Evolutionary conservation across 2,797 vertebrate genomes (phyloP).

Genomic region (Leucoraja ocellata): DNA sequence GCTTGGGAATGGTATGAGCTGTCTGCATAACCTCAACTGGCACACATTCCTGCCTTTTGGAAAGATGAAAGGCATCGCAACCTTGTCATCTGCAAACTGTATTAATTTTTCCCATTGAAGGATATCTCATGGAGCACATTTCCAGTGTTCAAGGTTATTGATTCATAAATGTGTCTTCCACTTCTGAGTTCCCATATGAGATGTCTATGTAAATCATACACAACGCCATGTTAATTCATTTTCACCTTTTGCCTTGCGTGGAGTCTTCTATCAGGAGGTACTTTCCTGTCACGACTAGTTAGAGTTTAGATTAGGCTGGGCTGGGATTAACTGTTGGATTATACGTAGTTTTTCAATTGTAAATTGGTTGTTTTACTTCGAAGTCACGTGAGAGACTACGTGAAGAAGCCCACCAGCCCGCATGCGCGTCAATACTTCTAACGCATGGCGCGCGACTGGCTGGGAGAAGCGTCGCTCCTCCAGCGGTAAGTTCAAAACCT

Average conservation of each 20-base stretch:
- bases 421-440: too few relatives aligned
- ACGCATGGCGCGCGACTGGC: too few relatives aligned
- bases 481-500: too few relatives aligned
- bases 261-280: background rate
- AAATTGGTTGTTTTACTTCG: too few relatives aligned
- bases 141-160: background rate
- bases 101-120: background rate
- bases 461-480: too few relatives aligned
- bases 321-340: too few relatives aligned
- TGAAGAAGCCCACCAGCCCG: too few relatives aligned
- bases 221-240: background rate
- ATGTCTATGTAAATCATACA: background rate
- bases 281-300: background rate
- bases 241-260: background rate
- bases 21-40: background rate
- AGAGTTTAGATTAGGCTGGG: background rate
- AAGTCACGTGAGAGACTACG: too few relatives aligned
- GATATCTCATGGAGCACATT: background rate
- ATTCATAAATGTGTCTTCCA: slow-evolving; percentile 14
- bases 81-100: background rate
- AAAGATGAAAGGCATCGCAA: background rate
- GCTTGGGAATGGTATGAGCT: background rate
- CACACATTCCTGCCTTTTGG: background rate
- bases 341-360: too few relatives aligned
- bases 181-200: background rate